Evolutionary conservation across 2,888 invertebrate species (phyloP), one percentile per base, ranked within the genome.

Genomic region (Standfussiana lucernea): DNA sequence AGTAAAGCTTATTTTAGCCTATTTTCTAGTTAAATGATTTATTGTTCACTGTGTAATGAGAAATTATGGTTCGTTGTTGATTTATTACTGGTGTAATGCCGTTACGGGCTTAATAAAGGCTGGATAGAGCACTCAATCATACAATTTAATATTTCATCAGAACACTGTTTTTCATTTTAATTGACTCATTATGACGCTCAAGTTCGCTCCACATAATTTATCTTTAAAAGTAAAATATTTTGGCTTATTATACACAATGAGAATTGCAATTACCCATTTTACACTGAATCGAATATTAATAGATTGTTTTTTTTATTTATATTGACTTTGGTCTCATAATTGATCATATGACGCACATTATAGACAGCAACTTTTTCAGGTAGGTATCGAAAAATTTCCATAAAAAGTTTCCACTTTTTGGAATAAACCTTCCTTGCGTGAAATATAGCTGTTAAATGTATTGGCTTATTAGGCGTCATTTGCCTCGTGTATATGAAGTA

Each of bases 1-100:
- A 65, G 15, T 64, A 71, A 74, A 82, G 77, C 82, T 72, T 83
- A 85, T 83, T 87, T 88, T 84, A 80, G 59, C 79, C 82, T 72
- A 89, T 90, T 90, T 90, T 89, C 87, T 84, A 90, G 75, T 82
- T 82, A 86, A 88, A 87, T 86, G 87, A 88, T 85, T 88, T 87
- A 90, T 89, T 85, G 83, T 82, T 86, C 45, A 68, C 40, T n/a
- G 50, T 77, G 80, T 88, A 88, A 89, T 88, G 86, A 88, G 88
- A 86, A 88, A 86, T 88, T 81, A 88, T 84, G 69, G 80, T 66
- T 65, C 47, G 15, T 73, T 75, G 74, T 79, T 88, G 84, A 88
- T 86, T 88, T 88, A 86, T 86, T 75, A 69, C 56, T 72, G 70
- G 64, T 85, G 21, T 78, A 77, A 86, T 79, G 56, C 53, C 47